Conservation (phyloP, 1,140 invertebrate species). For the Heliconius melpomene region DNA sequence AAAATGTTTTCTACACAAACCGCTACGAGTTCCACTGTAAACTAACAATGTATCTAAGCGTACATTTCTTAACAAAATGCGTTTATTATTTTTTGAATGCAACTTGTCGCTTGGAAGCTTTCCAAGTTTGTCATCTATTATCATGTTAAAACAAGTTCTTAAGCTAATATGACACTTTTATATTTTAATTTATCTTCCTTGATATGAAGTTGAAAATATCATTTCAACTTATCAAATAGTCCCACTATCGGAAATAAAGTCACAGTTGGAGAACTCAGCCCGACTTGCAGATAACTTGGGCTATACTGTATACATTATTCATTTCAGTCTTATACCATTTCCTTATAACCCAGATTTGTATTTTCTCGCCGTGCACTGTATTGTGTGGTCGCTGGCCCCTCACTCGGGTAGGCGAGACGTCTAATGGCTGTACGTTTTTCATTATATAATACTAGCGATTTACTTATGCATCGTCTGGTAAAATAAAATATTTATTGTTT, state of each 20-base stretch:
- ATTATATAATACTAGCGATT: background rate
- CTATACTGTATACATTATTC: background rate
- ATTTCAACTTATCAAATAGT: background rate
- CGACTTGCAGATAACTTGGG: background rate
- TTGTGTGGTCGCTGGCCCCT: background rate
- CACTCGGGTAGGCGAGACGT: background rate
- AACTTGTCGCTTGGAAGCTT: conserved; percentile 6
- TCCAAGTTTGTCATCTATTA: conserved; percentile 6
- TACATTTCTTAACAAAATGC: background rate
- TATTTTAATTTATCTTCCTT: background rate
- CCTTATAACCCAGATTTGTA: conserved; percentile 11
- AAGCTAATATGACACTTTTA: conserved; percentile 1
- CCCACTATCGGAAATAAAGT: background rate
- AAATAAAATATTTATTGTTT: too few species aligned
- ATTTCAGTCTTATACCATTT: background rate
- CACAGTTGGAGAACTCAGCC: background rate
- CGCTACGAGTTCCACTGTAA: background rate
- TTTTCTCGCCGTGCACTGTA: background rate
- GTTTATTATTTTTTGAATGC: background rate
- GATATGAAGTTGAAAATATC: too few species aligned
- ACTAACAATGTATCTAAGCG: background rate
- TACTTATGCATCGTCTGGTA: background rate
- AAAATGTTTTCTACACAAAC: too few species aligned
- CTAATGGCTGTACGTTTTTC: conserved; percentile 2
- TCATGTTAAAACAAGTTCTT: background rate